phyloP scores from a whole-genome alignment of 2,797 vertebrate species.

The Paramormyrops hopkinsi region DNA sequence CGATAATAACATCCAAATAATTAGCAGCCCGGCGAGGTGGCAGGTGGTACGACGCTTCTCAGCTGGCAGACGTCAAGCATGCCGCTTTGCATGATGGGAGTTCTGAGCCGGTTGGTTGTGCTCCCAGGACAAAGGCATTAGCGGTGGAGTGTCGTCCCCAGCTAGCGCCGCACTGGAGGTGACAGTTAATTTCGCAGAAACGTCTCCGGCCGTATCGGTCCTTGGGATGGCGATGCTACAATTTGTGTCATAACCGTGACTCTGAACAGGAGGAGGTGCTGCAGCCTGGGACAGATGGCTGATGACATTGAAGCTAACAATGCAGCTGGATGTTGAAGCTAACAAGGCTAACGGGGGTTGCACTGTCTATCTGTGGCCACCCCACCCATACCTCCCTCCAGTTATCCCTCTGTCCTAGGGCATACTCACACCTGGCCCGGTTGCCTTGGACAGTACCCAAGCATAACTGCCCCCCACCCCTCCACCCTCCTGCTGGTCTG shows the following conservation, averaged over 20 bases:
- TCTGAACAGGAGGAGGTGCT: conserved; percentile 2
- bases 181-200: neutral
- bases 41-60: neutral
- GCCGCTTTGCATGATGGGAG: neutral
- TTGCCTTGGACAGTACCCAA: neutral
- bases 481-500: neutral
- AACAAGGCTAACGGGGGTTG: conserved; percentile 19
- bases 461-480: neutral
- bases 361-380: conserved; percentile 39
- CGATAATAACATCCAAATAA: neutral
- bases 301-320: no score
- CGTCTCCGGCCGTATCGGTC: conserved; percentile 21
- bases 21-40: neutral
- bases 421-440: neutral
- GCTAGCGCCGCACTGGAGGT: neutral
- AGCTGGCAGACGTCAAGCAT: neutral
- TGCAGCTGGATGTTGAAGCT: conserved; percentile 24
- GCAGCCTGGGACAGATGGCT: conserved; percentile 32
- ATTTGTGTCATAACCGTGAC: conserved; percentile 26
- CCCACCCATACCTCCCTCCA: conserved; percentile 23
- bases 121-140: neutral
- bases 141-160: neutral
- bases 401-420: neutral
- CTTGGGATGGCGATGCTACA: conserved; percentile 22
- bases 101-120: neutral